A percentile compares a stretch with the other conserved stretches of the same genome.
These are phyloP conservation scores for Cliona cf. orientalis DNA, from an alignment of 37 sponge, comb jelly and placozoan species.

Conservation along the genomic window DNA sequence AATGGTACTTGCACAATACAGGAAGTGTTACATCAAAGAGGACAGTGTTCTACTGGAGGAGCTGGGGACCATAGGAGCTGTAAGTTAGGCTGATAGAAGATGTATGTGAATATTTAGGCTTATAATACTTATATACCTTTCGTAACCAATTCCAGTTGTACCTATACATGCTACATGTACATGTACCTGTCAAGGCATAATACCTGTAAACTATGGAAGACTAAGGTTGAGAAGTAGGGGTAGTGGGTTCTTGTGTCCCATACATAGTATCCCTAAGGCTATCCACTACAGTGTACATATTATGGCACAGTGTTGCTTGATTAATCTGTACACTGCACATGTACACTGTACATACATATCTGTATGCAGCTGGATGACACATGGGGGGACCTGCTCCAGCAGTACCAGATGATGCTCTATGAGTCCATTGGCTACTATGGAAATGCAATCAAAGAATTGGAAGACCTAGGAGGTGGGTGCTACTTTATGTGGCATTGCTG, in stretches of 20 bases:
- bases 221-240: no score
- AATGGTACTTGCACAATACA: no score
- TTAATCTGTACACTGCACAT: background rate
- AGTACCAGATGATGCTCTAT: constrained; percentile 43
- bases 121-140: background rate
- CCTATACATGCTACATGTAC: background rate
- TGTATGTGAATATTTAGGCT: no score
- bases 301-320: background rate
- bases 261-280: no score
- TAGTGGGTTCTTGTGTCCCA: no score
- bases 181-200: no score
- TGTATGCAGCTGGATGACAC: constrained; percentile 39
- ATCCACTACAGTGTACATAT: background rate
- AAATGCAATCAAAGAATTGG: constrained; percentile 6
- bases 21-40: constrained; percentile 63
- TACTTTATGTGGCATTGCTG: no score
- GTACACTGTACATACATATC: no score
- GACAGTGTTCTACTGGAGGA: constrained; percentile 29
- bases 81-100: no score
- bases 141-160: background rate
- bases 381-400: constrained; percentile 16
- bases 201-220: no score
- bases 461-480: constrained; percentile 35
- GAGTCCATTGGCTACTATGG: constrained; percentile 15
- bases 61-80: constrained; percentile 38